Evolutionary conservation across 2,797 vertebrate species (phyloP).

Genomic region (Echiichthys vipera): DNA sequence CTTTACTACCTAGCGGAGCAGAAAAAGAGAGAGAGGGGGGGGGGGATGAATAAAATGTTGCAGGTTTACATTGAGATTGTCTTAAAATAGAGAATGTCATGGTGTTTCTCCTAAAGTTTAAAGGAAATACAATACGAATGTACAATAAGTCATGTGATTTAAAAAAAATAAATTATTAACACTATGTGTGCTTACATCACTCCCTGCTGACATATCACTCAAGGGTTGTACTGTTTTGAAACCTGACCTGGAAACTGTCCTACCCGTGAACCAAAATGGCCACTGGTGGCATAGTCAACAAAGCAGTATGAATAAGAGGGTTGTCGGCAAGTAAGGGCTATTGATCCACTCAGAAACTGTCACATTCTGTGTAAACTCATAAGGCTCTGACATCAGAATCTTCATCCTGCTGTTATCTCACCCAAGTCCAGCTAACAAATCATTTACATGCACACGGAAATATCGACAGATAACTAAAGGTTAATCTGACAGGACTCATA

Average conservation of each 20-base stretch:
- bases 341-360: conserved; percentile 74
- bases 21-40: too few species aligned
- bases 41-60: conserved; percentile 36
- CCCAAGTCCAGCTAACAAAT: conserved; percentile 75
- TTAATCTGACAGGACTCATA: conserved; percentile 65
- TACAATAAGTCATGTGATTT: too few species aligned
- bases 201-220: conserved; percentile 58
- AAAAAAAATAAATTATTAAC: conserved; percentile 78
- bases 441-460: conserved; percentile 76
- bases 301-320: conserved; percentile 81
- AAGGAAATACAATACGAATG: conserved; percentile 19
- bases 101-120: conserved; percentile 16
- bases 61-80: background rate
- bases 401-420: conserved; percentile 80
- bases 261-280: conserved; percentile 79
- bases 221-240: conserved; percentile 74
- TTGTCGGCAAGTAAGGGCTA: conserved; percentile 76
- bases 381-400: conserved; percentile 68
- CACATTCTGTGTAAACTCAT: conserved; percentile 73
- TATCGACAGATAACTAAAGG: conserved; percentile 76
- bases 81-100: background rate
- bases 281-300: conserved; percentile 70
- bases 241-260: conserved; percentile 79
- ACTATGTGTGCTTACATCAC: conserved; percentile 63
- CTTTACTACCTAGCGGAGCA: conserved; percentile 89